Evolutionary conservation across 2,888 invertebrate species (phyloP), one percentile per base, ranked within the genome.

Genomic region (Tetramorium bicarinatum): DNA sequence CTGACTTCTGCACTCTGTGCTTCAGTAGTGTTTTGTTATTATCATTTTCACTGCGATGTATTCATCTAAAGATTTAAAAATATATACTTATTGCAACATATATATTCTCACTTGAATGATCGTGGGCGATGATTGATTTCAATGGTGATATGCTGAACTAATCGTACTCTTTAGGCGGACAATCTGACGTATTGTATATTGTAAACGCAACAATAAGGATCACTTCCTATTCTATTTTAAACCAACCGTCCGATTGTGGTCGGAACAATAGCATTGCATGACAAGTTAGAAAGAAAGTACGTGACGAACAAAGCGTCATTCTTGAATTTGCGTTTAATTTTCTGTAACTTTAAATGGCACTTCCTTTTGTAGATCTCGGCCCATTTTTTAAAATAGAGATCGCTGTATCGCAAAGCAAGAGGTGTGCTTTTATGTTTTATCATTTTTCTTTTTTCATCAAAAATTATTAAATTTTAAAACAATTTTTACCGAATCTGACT

Each of bases 271-370:
- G 79, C 54, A 2, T 77, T 69, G 54, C 54, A 80, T 59, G 72
- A 71, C 72, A 59, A 18, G 71, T 79, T 52, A 66, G 41, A 59
- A 80, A 59, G 79, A 80, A 80, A 80, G 79, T 72, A 59, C 34
- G 3, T 29, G 34, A 54, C 34, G 59, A 79, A 80, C 79, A 80
- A 80, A 80, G 38, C 34, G 47, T 71, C 72, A n/a, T 72, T 77
- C 41, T 77, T 41, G 38, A 77, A 77, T 67, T 80, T 59, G 79
- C 44, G 72, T 72, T 80, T 80, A 80, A 80, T 72, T 71, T 61
- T 38, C 79, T 80, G 79, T 80, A 34, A 79, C 79, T 15, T 69
- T 69, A 72, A 38, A 71, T 21, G 44, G 41, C 29, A 44, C 47
- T 79, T 79, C 72, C 79, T 59, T 34, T 59, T 41, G 69, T 21